Evolutionary conservation across 2,113 vertebrate genomes (phyloP), one percentile per base, ranked within the genome.

Genomic region (Pterophyllum scalare): DNA sequence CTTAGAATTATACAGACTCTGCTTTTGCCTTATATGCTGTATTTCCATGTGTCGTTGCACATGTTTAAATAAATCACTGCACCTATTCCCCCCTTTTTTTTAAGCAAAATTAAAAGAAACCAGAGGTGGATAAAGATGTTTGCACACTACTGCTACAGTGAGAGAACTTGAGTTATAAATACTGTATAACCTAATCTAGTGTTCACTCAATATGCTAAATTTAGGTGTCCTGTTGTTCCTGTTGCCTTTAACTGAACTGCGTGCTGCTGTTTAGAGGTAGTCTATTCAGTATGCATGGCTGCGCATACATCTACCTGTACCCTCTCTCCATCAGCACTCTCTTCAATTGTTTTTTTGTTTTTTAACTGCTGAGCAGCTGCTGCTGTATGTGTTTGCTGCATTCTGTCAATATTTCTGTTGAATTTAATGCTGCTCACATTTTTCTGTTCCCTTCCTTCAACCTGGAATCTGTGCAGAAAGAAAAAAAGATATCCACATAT

Each of bases 351-450:
- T 60, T 13, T 40, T 24, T 49, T 17, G 33, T 33, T 33, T 35
- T 35, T 2, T 24, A 40, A 19, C 10, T 4, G 22, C 67, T 70
- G 58, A 88, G 49, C 87, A 1, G 2, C 86, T 83, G 91, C 89
- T 88, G 90, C 89, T 91, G 85, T 67, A 56, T 28, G 64, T 20
- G n/a, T 89, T 79, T 59, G 83, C 80, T 81, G 61, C 59, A 49
- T 58, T 70, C 17, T 83, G 85, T 81, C 56, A 3, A 74, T 88
- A 64, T 92, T 87, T 89, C 24, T 88, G 86, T 92, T 82, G 58
- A 64, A 33, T 85, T 80, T 60, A 59, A 91, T 43, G 80, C 79
- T 78, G 59, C 38, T 83, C 80, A 83, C 54, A 28, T 87, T 79
- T 61, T 82, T 72, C 56, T 81, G 81, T 83, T 75, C 61, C 85